These are phyloP conservation scores for Drosophila neocordata DNA, from an alignment of 1,140 invertebrate genomes.

Conservation along the genomic window DNA sequence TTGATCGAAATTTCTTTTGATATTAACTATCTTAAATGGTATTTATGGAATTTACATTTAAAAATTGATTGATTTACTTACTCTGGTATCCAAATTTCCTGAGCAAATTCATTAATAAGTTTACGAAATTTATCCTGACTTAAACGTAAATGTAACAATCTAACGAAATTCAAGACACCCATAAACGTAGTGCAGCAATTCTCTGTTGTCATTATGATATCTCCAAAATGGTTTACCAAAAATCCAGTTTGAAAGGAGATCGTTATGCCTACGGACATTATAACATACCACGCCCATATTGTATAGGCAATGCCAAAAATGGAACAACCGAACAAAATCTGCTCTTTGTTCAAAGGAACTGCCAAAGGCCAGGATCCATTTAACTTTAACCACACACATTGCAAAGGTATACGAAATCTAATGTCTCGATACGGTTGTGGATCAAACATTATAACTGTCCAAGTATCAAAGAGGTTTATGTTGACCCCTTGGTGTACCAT, in stretches of 20 bases:
- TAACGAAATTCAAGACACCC: constrained; percentile 72
- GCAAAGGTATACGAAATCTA: constrained; percentile 63
- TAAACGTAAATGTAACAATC: constrained; percentile 67
- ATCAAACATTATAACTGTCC: constrained; percentile 31
- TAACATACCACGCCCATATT: constrained; percentile 72
- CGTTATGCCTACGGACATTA: constrained; percentile 68
- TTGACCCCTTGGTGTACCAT: background rate
- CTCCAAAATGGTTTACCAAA: constrained; percentile 56
- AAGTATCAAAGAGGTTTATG: background rate
- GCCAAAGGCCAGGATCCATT: constrained; percentile 77
- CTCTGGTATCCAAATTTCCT: constrained; percentile 75
- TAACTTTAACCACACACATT: constrained; percentile 78
- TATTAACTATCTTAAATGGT: too few relatives aligned
- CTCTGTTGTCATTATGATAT: constrained; percentile 77
- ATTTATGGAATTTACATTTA: too few relatives aligned
- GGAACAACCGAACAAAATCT: background rate
- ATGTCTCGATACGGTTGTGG: constrained; percentile 19
- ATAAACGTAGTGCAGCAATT: constrained; percentile 81
- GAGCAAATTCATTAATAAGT: constrained; percentile 60
- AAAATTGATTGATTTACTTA: constrained; percentile 54
- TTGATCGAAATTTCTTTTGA: too few relatives aligned
- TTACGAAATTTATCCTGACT: constrained; percentile 57
- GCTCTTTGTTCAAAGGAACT: background rate
- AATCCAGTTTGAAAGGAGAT: constrained; percentile 71
- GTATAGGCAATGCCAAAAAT: constrained; percentile 41